A percentile compares a stretch with the other conserved stretches of the same genome.
Evolutionary conservation across 2,797 vertebrate species (phyloP).

Genomic region (Otolemur crassicaudatus): DNA sequence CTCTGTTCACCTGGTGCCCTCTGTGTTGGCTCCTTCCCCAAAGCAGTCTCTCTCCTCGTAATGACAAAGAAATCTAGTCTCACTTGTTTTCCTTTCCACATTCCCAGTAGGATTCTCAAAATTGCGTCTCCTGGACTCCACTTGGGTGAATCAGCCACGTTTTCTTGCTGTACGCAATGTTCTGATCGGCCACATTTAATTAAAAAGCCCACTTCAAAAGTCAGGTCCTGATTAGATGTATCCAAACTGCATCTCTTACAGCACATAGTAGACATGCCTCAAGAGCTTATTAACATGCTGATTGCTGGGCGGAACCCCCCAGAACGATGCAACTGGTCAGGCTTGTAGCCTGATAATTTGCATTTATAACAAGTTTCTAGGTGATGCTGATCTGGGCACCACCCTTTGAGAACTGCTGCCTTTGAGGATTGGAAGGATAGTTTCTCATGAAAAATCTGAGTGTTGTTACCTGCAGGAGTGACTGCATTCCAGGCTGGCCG

Average conservation of each 20-base stretch:
- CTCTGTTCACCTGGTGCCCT: neutral
- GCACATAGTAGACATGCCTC: no score
- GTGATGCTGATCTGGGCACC: no score
- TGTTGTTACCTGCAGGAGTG: neutral
- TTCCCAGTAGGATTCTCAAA: neutral
- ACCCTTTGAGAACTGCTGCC: neutral
- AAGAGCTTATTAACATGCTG: neutral
- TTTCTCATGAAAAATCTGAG: neutral
- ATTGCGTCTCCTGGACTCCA: neutral
- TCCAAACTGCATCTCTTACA: neutral
- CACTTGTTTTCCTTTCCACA: neutral
- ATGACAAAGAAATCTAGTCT: neutral
- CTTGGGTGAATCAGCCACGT: neutral
- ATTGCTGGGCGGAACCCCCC: rapidly evolving
- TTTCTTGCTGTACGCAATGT: neutral
- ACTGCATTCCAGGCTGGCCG: neutral
- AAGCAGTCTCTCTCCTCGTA: neutral
- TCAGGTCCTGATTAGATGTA: neutral
- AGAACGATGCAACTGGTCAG: neutral
- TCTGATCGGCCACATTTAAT: neutral
- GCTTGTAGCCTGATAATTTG: neutral
- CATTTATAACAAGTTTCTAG: neutral
- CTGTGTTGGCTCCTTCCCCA: neutral
- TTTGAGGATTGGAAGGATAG: neutral
- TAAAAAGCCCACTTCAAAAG: neutral